Evolutionary conservation across 2,113 vertebrate species (phyloP).

Genomic region (Eurystomus gularis): DNA sequence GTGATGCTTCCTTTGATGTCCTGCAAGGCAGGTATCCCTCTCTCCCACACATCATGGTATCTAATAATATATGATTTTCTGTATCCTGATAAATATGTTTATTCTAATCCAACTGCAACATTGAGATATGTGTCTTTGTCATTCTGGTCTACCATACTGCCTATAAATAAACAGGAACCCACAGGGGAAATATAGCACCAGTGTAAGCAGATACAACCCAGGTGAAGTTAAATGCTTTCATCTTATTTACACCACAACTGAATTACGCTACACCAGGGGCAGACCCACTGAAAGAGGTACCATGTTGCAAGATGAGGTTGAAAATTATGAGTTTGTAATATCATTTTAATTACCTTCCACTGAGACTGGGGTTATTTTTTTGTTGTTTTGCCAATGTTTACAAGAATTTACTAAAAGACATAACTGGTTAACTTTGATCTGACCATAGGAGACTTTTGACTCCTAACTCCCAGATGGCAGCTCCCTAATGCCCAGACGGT

Average conservation of each 20-base stretch:
- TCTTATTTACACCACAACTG: background rate
- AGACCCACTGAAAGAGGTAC: background rate
- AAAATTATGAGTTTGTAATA: background rate
- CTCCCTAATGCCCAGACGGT: background rate
- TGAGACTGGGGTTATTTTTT: background rate
- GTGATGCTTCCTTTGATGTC: background rate
- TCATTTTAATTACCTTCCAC: background rate
- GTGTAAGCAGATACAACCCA: background rate
- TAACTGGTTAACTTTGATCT: background rate
- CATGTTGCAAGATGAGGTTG: background rate
- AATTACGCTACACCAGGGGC: background rate
- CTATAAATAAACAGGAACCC: background rate
- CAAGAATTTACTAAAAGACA: background rate
- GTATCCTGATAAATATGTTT: background rate
- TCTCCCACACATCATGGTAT: too few species aligned
- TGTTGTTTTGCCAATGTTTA: slow-evolving; percentile 8
- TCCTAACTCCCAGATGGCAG: background rate
- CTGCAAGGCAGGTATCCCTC: background rate
- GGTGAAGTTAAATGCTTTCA: background rate
- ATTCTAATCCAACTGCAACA: background rate
- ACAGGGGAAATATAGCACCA: background rate
- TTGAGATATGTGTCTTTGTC: background rate
- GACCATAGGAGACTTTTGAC: background rate
- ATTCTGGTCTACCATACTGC: background rate
- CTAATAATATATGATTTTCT: background rate